Base-by-base conservation (phyloP, 2,797 vertebrate genomes). In the Synanceia verrucosa region DNA sequence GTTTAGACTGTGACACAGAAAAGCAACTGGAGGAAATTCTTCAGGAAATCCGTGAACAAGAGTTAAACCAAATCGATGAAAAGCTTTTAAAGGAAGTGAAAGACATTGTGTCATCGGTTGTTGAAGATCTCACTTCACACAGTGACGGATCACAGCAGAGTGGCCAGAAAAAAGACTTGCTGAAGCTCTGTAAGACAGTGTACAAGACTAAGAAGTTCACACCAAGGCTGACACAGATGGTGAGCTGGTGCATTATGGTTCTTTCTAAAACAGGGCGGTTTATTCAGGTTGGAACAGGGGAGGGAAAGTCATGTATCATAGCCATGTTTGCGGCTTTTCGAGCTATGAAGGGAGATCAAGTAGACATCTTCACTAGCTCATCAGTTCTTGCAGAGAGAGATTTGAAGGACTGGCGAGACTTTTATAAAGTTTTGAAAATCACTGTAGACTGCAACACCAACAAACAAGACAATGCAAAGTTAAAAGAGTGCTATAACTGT, bases 271-370 rank as follows among this genome's bases (percentile, higher is more conserved):
- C 87, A 3, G 88, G 88, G 0, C 34, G 6, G 1, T 50, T 92
- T 29, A 62, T 93, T 47, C 90, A 93, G 63, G 84, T 92, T 9
- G 62, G 70, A 4, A 93, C 91, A 8, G 89, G 90, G 41, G 90
- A 93, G 55, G 91, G 88, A 1, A 93, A 93, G 81, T 91, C 92
- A 0, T 92, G 91, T 4, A 89, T 90, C 0, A 86, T 93, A 26
- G 91, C 91, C 0, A 92, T 93, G 91, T 92, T 92, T 79, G 92
- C 92, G 1, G 92, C 90, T 6, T 85, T 63, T 63, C 5, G 68
- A 61, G 88, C 72, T 0, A 1, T 70, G 63, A 68, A 0, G 9
- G 69, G 76, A 46, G 9, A 89, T 29, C 72, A 37, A 0, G 88
- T 92, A 1, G 86, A 93, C 36, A 79, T 93, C 9, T 81, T 93